These are phyloP conservation scores for Isaurus tuberculatus DNA, from an alignment of 92 coral and sea anemone species.

Conservation along the genomic window DNA sequence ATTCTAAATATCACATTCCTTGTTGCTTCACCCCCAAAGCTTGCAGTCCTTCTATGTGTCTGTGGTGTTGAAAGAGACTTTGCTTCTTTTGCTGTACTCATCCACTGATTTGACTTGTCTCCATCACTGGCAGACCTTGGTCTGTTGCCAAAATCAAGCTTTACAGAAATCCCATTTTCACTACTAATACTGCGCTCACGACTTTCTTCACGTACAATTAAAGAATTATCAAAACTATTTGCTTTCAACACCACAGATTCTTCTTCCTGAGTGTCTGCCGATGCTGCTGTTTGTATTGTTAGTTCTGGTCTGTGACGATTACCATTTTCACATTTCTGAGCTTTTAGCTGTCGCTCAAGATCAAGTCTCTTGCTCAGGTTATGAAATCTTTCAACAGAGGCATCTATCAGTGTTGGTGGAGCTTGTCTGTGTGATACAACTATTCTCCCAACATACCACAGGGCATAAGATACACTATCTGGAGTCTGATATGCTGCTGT, in stretches of 20 bases:
- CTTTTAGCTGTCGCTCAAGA: conserved; percentile 66
- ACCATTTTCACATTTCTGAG: conserved; percentile 34
- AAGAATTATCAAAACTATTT: conserved; percentile 68
- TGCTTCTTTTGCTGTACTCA: conserved; percentile 8
- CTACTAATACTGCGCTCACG: conserved; percentile 24
- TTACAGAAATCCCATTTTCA: background rate
- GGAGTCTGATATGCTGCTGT: conserved; percentile 14
- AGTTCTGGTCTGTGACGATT: conserved; percentile 33
- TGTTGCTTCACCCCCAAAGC: conserved; percentile 63
- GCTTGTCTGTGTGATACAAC: conserved; percentile 94
- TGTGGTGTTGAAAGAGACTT: conserved; percentile 23
- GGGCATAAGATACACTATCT: conserved; percentile 58
- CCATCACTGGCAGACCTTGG: conserved; percentile 99
- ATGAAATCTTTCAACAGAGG: conserved; percentile 79
- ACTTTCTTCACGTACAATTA: conserved; percentile 46
- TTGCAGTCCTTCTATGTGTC: conserved; percentile 67
- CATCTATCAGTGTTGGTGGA: conserved; percentile 90
- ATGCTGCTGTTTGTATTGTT: conserved; percentile 49
- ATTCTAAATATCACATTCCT: conserved; percentile 76
- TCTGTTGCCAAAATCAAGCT: conserved; percentile 50
- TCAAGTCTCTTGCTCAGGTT: conserved; percentile 70
- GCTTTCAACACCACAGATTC: conserved; percentile 65
- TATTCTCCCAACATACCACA: conserved; percentile 88
- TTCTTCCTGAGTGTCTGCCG: conserved; percentile 24
- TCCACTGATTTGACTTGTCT: conserved; percentile 54